A percentile compares a stretch with the other conserved stretches of the same genome.
phyloP scores from a whole-genome alignment of 2,888 invertebrate genomes.

The Eupithecia dodoneata region DNA sequence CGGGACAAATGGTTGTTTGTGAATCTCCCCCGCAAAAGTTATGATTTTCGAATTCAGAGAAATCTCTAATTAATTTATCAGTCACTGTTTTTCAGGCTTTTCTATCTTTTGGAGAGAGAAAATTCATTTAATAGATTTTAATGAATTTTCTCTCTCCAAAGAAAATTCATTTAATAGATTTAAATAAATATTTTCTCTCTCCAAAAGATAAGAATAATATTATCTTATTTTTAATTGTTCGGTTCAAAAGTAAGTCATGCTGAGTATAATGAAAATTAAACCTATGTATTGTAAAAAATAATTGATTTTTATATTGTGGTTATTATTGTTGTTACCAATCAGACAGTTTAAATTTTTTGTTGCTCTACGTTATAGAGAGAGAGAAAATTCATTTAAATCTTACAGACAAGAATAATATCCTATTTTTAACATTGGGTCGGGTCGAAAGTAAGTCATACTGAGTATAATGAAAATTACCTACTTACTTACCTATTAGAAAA shows the following conservation, averaged over 20 bases:
- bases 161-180: neutral
- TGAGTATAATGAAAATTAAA: neutral
- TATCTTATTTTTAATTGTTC: neutral
- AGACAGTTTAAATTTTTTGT: too few species aligned
- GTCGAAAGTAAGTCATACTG: neutral
- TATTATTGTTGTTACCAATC: too few species aligned
- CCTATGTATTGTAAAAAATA: neutral
- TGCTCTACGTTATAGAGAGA: too few species aligned
- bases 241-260: neutral
- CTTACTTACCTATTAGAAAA: neutral
- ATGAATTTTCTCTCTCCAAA: too few species aligned
- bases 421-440: neutral
- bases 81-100: neutral
- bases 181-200: too few species aligned
- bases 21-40: slow-evolving; percentile 20
- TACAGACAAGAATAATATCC: neutral
- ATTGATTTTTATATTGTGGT: neutral
- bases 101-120: neutral
- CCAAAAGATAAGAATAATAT: neutral
- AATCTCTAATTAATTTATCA: slow-evolving; percentile 2
- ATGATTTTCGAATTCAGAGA: slow-evolving; percentile 20
- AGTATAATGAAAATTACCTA: neutral
- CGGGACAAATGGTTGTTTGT: slow-evolving; percentile 45
- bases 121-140: too few species aligned
- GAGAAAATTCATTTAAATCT: neutral